Evolutionary conservation across 2,113 vertebrate species (phyloP).

Genomic region (Zootoca vivipara): DNA sequence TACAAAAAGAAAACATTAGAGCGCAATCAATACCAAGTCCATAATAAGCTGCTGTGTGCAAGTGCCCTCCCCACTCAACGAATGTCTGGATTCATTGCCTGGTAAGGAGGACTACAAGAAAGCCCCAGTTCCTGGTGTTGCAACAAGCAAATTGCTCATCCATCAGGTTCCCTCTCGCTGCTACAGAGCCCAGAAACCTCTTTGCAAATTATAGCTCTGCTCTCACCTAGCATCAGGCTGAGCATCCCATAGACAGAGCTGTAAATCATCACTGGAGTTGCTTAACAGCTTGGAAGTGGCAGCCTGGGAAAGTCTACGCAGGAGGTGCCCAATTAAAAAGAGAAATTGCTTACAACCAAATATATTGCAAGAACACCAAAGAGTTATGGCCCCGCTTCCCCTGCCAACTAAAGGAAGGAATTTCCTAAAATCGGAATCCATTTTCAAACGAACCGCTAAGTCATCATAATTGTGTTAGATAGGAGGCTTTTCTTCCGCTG

Average conservation of each 20-base stretch:
- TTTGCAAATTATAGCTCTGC: background rate
- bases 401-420: background rate
- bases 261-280: background rate
- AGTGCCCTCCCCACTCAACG: too few relatives aligned
- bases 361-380: background rate
- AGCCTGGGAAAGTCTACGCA: background rate
- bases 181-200: background rate
- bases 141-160: background rate
- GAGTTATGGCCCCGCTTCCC: background rate
- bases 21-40: too few relatives aligned
- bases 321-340: background rate
- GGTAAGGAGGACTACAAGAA: background rate
- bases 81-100: background rate
- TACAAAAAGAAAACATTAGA: too few relatives aligned
- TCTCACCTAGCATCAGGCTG: background rate
- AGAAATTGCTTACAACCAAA: background rate
- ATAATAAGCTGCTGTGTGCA: too few relatives aligned
- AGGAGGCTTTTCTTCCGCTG: too few relatives aligned
- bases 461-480: too few relatives aligned
- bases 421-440: background rate
- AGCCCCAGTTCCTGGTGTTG: background rate
- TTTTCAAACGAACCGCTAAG: background rate
- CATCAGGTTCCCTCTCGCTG: background rate
- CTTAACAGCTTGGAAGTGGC: background rate
- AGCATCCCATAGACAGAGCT: background rate